Evolutionary conservation across 2,797 vertebrate genomes (phyloP).

Genomic region (Sebastes hubbsi): DNA sequence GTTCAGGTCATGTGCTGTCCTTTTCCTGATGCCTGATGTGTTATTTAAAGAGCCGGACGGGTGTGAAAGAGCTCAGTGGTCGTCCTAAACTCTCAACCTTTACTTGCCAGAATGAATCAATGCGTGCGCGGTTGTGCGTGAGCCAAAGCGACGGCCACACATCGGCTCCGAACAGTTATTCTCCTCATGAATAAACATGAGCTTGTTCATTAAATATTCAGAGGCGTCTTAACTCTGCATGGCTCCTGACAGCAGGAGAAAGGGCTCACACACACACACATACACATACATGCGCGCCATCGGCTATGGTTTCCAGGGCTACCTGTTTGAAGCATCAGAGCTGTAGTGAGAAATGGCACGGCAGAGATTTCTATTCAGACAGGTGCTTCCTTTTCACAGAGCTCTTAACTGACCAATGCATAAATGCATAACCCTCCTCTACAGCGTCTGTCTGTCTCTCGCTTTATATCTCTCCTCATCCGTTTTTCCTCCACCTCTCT

Average conservation of each 20-base stretch:
- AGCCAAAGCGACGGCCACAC: constrained; percentile 25
- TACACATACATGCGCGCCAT: background rate
- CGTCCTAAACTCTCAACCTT: constrained; percentile 56
- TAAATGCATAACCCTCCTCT: constrained; percentile 67
- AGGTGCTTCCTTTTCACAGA: constrained; percentile 48
- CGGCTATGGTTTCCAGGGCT: constrained; percentile 69
- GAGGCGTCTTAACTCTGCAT: constrained; percentile 75
- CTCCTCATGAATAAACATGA: constrained; percentile 80
- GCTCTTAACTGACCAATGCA: constrained; percentile 70
- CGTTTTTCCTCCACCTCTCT: constrained; percentile 27
- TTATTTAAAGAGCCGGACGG: constrained; percentile 30
- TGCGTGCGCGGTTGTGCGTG: background rate
- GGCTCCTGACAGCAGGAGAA: constrained; percentile 78
- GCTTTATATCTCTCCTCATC: constrained; percentile 35
- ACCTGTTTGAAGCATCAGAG: constrained; percentile 68
- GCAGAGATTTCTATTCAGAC: constrained; percentile 72
- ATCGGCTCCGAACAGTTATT: constrained; percentile 67
- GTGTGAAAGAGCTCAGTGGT: constrained; percentile 43
- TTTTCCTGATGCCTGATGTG: background rate
- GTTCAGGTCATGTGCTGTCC: constrained; percentile 13
- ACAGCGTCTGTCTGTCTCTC: constrained; percentile 35
- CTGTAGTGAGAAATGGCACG: constrained; percentile 66
- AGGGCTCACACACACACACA: constrained; percentile 48
- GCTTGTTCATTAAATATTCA: constrained; percentile 81
- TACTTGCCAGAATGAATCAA: constrained; percentile 25